Evolutionary conservation across 2,888 invertebrate species (phyloP).

Genomic region (Alloscopus bannaensis): DNA sequence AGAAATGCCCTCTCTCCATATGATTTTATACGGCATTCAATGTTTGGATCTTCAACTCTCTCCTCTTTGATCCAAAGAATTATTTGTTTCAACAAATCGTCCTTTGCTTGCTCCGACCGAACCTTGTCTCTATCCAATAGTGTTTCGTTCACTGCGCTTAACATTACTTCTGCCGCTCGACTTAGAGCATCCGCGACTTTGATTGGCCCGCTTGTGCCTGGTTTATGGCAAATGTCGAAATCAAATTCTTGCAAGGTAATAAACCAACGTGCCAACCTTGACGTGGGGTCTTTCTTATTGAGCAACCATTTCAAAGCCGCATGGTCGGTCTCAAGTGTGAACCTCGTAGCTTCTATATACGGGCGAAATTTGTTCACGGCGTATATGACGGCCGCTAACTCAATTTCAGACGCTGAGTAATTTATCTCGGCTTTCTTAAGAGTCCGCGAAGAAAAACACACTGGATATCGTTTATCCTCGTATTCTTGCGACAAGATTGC

Average conservation of each 20-base stretch:
- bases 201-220: constrained; percentile 67
- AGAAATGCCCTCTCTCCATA: constrained; percentile 20
- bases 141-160: not conserved
- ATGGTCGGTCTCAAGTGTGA: constrained; percentile 11
- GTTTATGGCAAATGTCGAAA: constrained; percentile 75
- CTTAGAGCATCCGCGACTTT: constrained; percentile 8
- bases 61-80: constrained; percentile 23
- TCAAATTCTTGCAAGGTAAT: constrained; percentile 75
- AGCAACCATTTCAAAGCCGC: not conserved
- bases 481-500: constrained; percentile 72
- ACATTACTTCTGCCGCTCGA: not conserved
- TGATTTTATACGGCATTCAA: not conserved
- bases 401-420: constrained; percentile 12
- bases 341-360: constrained; percentile 14
- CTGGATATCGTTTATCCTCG: constrained; percentile 51
- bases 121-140: constrained; percentile 25
- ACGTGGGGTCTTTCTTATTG: not conserved
- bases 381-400: constrained; percentile 17
- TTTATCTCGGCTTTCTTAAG: constrained; percentile 8
- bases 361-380: constrained; percentile 9
- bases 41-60: not conserved
- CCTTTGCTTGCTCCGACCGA: constrained; percentile 38
- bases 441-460: constrained; percentile 63
- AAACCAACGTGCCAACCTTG: constrained; percentile 76
- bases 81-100: constrained; percentile 36